Evolutionary conservation across 2,888 invertebrate species (phyloP).

Genomic region (Petrophora chlorosata): DNA sequence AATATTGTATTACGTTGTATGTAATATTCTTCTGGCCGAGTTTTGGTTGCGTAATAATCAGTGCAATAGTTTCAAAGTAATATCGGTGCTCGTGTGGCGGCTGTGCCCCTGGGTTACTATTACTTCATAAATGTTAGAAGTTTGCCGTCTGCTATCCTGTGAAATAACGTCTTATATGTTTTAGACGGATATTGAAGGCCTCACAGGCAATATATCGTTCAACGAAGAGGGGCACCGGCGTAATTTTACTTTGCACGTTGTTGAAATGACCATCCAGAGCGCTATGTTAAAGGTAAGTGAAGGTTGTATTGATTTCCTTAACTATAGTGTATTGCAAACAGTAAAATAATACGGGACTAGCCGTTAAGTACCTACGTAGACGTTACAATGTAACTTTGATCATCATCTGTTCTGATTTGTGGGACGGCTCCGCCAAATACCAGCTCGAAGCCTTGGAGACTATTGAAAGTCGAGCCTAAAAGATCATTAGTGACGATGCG

Average conservation of each 20-base stretch:
- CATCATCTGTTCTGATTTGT: no score
- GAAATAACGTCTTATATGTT: slow-evolving; percentile 38
- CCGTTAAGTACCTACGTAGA: no score
- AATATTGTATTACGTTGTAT: neutral
- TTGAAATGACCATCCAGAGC: slow-evolving; percentile 97
- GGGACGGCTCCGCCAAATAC: no score
- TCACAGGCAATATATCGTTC: slow-evolving; percentile 95
- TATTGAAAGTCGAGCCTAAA: no score
- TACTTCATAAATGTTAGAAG: slow-evolving; percentile 34
- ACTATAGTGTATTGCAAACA: no score
- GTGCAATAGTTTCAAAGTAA: slow-evolving; percentile 31
- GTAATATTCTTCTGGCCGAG: slow-evolving; percentile 3
- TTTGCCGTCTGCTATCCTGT: slow-evolving; percentile 36
- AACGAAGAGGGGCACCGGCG: slow-evolving; percentile 94
- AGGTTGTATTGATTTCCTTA: no score
- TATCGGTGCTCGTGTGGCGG: slow-evolving; percentile 24
- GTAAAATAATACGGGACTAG: no score
- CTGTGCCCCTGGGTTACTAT: slow-evolving; percentile 22
- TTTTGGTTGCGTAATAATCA: slow-evolving; percentile 19
- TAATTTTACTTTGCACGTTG: slow-evolving; percentile 94
- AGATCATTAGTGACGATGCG: no score
- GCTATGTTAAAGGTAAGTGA: slow-evolving; percentile 94
- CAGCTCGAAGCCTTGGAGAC: no score
- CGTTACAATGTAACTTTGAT: no score
- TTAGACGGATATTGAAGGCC: slow-evolving; percentile 94